phyloP scores from a whole-genome alignment of 2,888 invertebrate genomes.

The Chaetogeoica ovagalla region DNA sequence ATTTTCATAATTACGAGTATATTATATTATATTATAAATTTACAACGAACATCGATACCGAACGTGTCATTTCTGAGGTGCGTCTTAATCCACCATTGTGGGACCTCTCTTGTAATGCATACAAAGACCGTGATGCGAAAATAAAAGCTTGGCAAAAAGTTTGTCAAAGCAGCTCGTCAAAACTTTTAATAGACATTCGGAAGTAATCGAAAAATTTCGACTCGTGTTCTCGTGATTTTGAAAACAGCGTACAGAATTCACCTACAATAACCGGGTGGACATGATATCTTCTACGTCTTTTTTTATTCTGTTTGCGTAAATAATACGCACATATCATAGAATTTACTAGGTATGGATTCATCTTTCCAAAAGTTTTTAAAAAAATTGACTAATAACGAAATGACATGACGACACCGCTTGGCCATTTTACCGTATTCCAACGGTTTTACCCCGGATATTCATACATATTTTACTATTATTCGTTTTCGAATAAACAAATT shows the following conservation, averaged over 20 bases:
- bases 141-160: slow-evolving; percentile 15
- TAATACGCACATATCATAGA: slow-evolving; percentile 5
- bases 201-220: not conserved
- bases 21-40: not conserved
- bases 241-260: not conserved
- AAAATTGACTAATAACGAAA: too few species aligned
- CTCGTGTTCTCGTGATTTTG: not conserved
- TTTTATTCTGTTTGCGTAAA: not conserved
- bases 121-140: slow-evolving; percentile 1
- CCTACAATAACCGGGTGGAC: not conserved
- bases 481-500: too few species aligned
- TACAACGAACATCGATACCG: slow-evolving; percentile 1
- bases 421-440: too few species aligned
- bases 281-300: not conserved
- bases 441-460: too few species aligned
- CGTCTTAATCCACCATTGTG: not conserved
- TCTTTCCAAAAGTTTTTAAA: too few species aligned
- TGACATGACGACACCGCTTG: too few species aligned
- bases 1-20: not conserved
- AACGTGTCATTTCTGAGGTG: too few species aligned
- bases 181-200: too few species aligned
- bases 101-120: not conserved
- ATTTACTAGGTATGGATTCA: too few species aligned
- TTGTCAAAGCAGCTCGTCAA: too few species aligned
- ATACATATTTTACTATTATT: too few species aligned